A percentile compares a stretch with the other conserved stretches of the same genome.
These are phyloP conservation scores for Tenebrosternarchus preto DNA, from an alignment of 2,113 vertebrate species.

Conservation along the genomic window DNA sequence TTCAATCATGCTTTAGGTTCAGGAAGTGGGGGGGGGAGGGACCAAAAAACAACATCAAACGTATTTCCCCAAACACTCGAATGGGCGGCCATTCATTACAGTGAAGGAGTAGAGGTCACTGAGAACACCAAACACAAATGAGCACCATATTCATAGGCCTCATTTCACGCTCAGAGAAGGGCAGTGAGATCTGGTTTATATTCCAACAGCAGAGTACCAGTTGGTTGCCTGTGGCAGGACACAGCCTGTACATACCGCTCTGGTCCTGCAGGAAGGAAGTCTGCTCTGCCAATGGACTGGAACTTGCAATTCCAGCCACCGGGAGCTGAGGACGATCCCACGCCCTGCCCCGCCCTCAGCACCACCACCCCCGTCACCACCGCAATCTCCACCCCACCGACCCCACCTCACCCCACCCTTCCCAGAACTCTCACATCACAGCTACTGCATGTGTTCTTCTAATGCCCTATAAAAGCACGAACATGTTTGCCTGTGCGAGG, in stretches of 20 bases:
- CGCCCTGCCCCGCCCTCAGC: too few relatives aligned
- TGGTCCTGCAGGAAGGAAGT: conserved; percentile 53
- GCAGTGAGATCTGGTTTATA: conserved; percentile 42
- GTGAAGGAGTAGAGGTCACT: conserved; percentile 29
- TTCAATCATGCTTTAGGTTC: conserved; percentile 37
- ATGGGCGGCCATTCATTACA: conserved; percentile 39
- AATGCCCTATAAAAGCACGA: neutral
- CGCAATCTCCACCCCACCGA: neutral
- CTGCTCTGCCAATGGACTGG: conserved; percentile 51
- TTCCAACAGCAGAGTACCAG: conserved; percentile 23
- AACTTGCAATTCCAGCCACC: conserved; percentile 43
- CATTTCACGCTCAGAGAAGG: conserved; percentile 11
- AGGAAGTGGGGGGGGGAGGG: neutral
- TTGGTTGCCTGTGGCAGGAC: conserved; percentile 34
- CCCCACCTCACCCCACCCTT: conserved; percentile 1
- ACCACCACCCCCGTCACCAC: neutral
- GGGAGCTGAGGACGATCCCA: conserved; percentile 35
- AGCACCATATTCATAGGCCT: conserved; percentile 29
- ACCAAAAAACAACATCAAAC: conserved; percentile 28
- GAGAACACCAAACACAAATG: conserved; percentile 37
- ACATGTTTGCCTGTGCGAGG: conserved; percentile 15
- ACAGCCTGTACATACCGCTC: conserved; percentile 35
- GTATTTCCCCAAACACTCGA: conserved; percentile 14
- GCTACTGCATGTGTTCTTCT: neutral
- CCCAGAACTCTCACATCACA: neutral